Conservation (phyloP, 2,797 vertebrate species). For the Crenuchus spilurus region DNA sequence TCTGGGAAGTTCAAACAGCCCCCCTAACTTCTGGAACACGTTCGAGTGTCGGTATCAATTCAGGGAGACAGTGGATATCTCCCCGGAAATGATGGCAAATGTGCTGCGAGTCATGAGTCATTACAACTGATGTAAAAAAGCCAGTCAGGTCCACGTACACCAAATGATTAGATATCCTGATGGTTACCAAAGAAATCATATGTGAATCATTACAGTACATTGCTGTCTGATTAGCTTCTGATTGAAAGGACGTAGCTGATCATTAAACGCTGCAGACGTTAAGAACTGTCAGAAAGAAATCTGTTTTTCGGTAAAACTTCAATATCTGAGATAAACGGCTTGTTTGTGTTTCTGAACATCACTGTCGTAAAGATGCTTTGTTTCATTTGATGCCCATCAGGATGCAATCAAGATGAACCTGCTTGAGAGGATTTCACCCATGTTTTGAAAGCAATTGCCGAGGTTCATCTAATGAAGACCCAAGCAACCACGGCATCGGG, state of each 20-base stretch:
- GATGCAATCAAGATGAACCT: constrained; percentile 54
- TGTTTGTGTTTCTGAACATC: constrained; percentile 56
- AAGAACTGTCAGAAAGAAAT: neutral
- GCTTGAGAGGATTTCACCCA: constrained; percentile 24
- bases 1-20: constrained; percentile 44
- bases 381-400: constrained; percentile 59
- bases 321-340: constrained; percentile 54
- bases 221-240: neutral
- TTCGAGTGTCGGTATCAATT: constrained; percentile 1
- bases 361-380: constrained; percentile 43
- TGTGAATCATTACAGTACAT: neutral
- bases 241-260: neutral
- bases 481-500: constrained; percentile 55
- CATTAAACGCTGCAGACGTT: neutral
- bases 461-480: constrained; percentile 62
- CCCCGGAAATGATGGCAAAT: neutral
- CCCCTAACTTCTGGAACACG: constrained; percentile 41
- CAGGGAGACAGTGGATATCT: neutral
- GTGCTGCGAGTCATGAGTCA: constrained; percentile 24
- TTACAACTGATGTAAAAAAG: constrained; percentile 15
- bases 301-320: constrained; percentile 20
- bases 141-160: neutral
- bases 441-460: constrained; percentile 47
- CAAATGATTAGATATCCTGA: constrained; percentile 15
- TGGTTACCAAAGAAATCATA: constrained; percentile 1